Evolutionary conservation across 2,797 vertebrate genomes (phyloP).

Genomic region (Manis crassicaudata): DNA sequence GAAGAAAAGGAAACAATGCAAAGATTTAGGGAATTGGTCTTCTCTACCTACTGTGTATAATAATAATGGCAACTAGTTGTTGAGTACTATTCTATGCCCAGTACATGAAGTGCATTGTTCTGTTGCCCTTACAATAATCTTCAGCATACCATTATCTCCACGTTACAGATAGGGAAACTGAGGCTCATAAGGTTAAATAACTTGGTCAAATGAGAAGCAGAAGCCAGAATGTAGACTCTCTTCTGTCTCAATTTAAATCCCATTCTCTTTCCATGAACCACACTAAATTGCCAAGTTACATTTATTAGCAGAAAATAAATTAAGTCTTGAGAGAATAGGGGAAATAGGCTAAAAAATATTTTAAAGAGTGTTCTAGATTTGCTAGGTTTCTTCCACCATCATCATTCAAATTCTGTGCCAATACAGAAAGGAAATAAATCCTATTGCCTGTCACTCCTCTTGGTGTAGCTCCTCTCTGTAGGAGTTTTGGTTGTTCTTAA

Average conservation of each 20-base stretch:
- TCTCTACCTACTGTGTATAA: neutral
- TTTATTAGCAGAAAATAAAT: neutral
- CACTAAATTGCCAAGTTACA: neutral
- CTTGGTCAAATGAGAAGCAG: neutral
- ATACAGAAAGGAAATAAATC: neutral
- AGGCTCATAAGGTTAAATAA: neutral
- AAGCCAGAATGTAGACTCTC: neutral
- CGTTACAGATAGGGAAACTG: neutral
- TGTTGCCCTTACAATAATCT: neutral
- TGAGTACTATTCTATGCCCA: neutral
- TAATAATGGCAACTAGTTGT: neutral
- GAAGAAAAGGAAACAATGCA: neutral
- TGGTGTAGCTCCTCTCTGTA: neutral
- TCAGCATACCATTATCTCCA: neutral
- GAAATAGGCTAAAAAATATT: neutral
- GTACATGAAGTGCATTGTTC: neutral
- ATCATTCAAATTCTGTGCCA: neutral
- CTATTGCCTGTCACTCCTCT: neutral
- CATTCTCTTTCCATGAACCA: neutral
- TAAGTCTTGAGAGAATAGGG: neutral
- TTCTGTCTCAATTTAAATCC: neutral
- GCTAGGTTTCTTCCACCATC: neutral
- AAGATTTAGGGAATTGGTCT: neutral
- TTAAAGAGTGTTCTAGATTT: neutral
- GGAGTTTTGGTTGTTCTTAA: neutral